Evolutionary conservation across 2,888 invertebrate genomes (phyloP).

Genomic region (Slavum lentiscoides): DNA sequence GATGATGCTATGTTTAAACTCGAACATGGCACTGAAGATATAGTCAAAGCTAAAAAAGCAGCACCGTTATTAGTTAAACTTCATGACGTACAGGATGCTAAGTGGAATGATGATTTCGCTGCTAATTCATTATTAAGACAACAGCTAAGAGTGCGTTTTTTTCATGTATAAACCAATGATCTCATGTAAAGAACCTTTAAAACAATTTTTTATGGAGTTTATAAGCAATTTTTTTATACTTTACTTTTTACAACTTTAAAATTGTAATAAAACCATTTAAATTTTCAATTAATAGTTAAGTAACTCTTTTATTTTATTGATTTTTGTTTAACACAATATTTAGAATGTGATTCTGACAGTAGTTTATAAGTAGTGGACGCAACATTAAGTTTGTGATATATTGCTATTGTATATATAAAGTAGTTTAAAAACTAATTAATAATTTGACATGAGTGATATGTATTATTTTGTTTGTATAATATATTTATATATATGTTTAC

Average conservation of each 20-base stretch:
- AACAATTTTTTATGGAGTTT: neutral
- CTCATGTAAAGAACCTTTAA: too few species aligned
- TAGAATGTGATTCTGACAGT: neutral
- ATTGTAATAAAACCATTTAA: neutral
- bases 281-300: neutral
- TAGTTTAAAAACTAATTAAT: too few species aligned
- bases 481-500: neutral
- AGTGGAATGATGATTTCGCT: slow-evolving; percentile 90
- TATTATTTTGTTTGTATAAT: too few species aligned
- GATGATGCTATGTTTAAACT: slow-evolving; percentile 98
- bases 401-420: neutral
- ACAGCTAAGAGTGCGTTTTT: slow-evolving; percentile 76
- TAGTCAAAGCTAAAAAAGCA: slow-evolving; percentile 69
- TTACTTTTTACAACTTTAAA: neutral
- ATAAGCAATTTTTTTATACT: neutral
- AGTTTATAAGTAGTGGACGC: neutral
- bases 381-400: neutral
- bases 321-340: neutral
- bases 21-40: slow-evolving; percentile 87
- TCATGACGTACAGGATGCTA: slow-evolving; percentile 75
- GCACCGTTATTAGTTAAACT: slow-evolving; percentile 76
- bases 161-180: neutral
- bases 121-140: slow-evolving; percentile 84
- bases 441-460: too few species aligned
- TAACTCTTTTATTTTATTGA: neutral